These are phyloP conservation scores for Enteromius treurensis DNA, from an alignment of 2,797 vertebrate genomes.

Conservation along the genomic window DNA sequence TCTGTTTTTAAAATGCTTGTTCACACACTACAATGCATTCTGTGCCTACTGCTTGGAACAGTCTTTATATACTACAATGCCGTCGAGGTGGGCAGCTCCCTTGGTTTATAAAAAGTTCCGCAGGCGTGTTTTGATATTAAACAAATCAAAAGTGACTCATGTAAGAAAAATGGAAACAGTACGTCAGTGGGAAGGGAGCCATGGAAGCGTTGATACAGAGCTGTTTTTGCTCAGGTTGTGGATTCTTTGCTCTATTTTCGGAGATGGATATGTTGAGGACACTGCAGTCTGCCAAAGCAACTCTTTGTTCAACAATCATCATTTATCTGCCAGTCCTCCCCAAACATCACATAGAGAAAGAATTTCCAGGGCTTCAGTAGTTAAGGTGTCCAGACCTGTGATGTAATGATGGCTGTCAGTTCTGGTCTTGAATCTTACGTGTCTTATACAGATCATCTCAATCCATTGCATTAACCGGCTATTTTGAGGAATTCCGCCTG, in stretches of 20 bases:
- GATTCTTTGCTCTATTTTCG: constrained; percentile 3
- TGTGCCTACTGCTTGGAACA: neutral
- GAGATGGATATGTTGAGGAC: constrained; percentile 10
- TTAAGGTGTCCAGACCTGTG: neutral
- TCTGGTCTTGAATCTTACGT: neutral
- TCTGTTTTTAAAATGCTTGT: neutral
- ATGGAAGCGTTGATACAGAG: neutral
- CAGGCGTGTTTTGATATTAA: constrained; percentile 3
- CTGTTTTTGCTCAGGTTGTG: neutral
- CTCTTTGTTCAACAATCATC: neutral
- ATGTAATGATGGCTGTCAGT: neutral
- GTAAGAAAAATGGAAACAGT: neutral
- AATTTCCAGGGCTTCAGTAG: neutral
- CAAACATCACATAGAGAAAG: neutral
- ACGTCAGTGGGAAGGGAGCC: neutral
- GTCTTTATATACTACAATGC: neutral
- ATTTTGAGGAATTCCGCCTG: too few relatives aligned
- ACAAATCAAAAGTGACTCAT: neutral
- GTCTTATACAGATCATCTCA: neutral
- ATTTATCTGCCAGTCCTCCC: neutral
- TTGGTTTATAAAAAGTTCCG: neutral
- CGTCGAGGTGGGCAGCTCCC: neutral
- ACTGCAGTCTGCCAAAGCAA: neutral
- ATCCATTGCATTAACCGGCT: neutral
- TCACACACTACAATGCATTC: neutral